Percentiles rank a stretch among this genome's conserved stretches.
phyloP scores from a whole-genome alignment of 37 sponge, comb jelly and placozoan species.

The Aplysina aerophoba region DNA sequence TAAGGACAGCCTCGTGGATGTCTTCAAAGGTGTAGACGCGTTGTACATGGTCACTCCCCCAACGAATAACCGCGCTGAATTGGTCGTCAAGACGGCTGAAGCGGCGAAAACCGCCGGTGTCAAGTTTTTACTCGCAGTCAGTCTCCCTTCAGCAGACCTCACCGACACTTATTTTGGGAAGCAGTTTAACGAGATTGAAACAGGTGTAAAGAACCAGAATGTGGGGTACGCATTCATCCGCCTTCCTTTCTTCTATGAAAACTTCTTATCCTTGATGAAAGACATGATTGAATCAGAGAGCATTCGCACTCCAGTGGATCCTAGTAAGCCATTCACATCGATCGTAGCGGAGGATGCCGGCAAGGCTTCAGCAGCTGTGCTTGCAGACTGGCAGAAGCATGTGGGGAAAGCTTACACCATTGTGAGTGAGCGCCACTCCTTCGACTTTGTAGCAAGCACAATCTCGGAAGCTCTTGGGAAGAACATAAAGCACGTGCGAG shows the following conservation, averaged over 20 bases:
- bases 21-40: conserved; percentile 49
- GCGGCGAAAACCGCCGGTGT: conserved; percentile 55
- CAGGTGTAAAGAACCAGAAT: neutral
- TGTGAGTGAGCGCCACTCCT: conserved; percentile 47
- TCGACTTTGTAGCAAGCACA: conserved; percentile 10
- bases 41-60: conserved; percentile 48
- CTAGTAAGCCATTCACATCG: conserved; percentile 32
- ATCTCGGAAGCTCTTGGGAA: conserved; percentile 36
- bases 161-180: conserved; percentile 38
- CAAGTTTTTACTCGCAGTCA: conserved; percentile 33
- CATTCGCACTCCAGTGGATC: conserved; percentile 49
- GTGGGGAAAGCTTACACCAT: conserved; percentile 46
- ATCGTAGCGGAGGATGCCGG: conserved; percentile 53
- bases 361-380: conserved; percentile 46
- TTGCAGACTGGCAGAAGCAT: conserved; percentile 41
- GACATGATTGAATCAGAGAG: conserved; percentile 5
- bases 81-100: conserved; percentile 36
- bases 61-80: conserved; percentile 34
- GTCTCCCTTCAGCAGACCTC: conserved; percentile 19
- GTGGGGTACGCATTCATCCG: conserved; percentile 50
- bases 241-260: conserved; percentile 46
- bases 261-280: neutral
- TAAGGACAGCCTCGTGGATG: conserved; percentile 23
- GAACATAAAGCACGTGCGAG: conserved; percentile 35
- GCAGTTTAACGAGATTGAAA: conserved; percentile 37